Evolutionary conservation across 2,797 vertebrate genomes (phyloP), one percentile per base, ranked within the genome.

Genomic region (Netta rufina): DNA sequence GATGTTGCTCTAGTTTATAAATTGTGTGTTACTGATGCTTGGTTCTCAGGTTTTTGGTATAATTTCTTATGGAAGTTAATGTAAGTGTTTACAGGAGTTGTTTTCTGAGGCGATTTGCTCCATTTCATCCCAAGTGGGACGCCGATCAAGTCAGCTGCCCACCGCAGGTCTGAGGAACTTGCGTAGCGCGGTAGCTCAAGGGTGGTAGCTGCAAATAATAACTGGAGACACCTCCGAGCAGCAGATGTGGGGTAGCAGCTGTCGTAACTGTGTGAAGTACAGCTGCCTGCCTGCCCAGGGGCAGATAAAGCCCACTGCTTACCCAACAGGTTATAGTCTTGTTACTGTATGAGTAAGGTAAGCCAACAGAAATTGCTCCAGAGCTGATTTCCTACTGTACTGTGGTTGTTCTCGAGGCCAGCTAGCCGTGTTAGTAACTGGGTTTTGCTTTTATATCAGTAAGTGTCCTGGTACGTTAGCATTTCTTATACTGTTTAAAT

Each of bases 131-230:
- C 2, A 16, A 58, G 24, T 53, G 56, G 30, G 27, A 73, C 15
- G 62, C 7, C 51, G 11, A 32, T 66, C 51, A 53, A 47, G 83
- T 25, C 54, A 75, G 45, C 47, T 69, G 14, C 54, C 13, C 10
- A 5, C 61, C 73, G 53, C 74, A 81, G 47, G 30, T 30, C 12
- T 56, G 60, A 25, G 58, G 6, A 30, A 36, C 8, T 1, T 0
- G 30, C 39, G 38, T 25, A 41, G n/a, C 0, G 0, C 7, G 3
- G 58, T 28, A 20, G 32, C 16, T 75, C 60, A 28, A 38, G 49
- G 64, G 7, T 22, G 64, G 33, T 27, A 28, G 33, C 43, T 74
- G 43, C 17, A 41, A 47, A 24, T 45, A 28, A 27, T 61, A 53
- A 70, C 39, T 13, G 28, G 64, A n/a, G 51, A 51, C 25, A 51